Evolutionary conservation across 2,113 vertebrate genomes (phyloP).

Genomic region (Felis catus): F.catus_Fca126_mat1.0 CM031417.1:24224501-24225000

Average conservation of each 20-base stretch:
- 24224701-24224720: background rate
- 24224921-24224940: background rate
- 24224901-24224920: background rate
- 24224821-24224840: background rate
- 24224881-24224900: background rate
- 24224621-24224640: background rate
- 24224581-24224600: background rate
- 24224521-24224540: background rate
- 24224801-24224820: background rate
- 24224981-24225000: background rate
- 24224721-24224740: background rate
- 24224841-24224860: background rate
- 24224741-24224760: background rate
- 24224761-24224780: background rate
- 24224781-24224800: background rate
- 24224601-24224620: background rate
- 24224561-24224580: background rate
- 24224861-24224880: background rate
- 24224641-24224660: background rate
- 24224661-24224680: background rate
- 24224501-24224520: background rate
- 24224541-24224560: background rate
- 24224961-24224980: background rate
- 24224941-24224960: background rate
- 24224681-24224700: background rate